Percentiles rank a stretch among this genome's conserved stretches.
Evolutionary conservation across 1,140 invertebrate species (phyloP).

Genomic region (Drosophila carrolli): DNA sequence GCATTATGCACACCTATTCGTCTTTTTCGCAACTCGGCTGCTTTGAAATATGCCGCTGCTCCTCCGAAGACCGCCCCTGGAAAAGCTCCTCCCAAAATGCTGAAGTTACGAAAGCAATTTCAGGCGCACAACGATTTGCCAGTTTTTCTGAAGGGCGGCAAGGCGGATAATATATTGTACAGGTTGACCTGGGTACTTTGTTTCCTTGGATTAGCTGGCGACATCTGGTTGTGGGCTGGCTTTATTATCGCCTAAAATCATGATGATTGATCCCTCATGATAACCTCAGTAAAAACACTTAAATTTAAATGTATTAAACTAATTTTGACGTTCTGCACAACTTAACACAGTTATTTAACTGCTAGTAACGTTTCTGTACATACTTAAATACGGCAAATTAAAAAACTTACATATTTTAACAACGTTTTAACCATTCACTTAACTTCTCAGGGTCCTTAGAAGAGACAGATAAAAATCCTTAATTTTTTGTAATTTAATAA

Average conservation of each 20-base stretch:
- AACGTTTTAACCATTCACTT: background rate
- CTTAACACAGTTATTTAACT: too few relatives aligned
- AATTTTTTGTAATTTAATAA: too few relatives aligned
- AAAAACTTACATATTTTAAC: background rate
- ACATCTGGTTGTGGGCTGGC: slow-evolving; percentile 41
- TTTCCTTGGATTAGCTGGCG: slow-evolving; percentile 78
- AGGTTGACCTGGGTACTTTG: slow-evolving; percentile 84
- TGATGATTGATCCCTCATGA: too few relatives aligned
- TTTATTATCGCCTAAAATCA: slow-evolving; percentile 40
- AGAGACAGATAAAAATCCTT: too few relatives aligned
- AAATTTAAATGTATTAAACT: too few relatives aligned
- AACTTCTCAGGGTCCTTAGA: too few relatives aligned
- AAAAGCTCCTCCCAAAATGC: slow-evolving; percentile 57
- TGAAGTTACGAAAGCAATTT: slow-evolving; percentile 85
- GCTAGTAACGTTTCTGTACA: too few relatives aligned
- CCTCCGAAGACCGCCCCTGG: slow-evolving; percentile 9
- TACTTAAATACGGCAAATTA: too few relatives aligned
- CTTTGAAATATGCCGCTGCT: slow-evolving; percentile 1
- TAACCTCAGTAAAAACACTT: too few relatives aligned
- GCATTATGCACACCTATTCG: background rate
- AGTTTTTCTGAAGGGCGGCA: slow-evolving; percentile 87
- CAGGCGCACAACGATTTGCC: slow-evolving; percentile 86
- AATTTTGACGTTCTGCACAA: too few relatives aligned
- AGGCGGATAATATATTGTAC: slow-evolving; percentile 86
- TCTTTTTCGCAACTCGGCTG: slow-evolving; percentile 10